Base-by-base conservation (phyloP, 2,797 vertebrate species). In the Adelosebastes latens region DNA sequence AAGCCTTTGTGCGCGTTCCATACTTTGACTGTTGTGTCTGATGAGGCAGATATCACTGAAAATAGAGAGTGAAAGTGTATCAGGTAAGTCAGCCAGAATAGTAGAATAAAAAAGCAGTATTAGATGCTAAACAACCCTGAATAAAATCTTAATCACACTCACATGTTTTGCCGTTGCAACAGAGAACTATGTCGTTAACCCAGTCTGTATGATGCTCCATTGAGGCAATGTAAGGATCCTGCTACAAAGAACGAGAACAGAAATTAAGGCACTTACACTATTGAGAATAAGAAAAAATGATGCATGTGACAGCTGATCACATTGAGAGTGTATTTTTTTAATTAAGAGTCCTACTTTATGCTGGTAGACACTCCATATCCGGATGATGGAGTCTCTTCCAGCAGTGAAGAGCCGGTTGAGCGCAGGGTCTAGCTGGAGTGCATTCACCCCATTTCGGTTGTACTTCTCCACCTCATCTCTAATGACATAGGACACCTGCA, bases 131-230 rank as follows among this genome's bases (percentile, higher is more conserved):
- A 55, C 16, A 52, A n/a, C 1, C 6, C 3, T 18, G 5, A 39
- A 60, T 9, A 6, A 39, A 36, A 64, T 2, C 14, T 25, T 12
- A 0, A 27, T 39, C 29, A 73, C 83, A 93, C 99, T 97, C 91
- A 99, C 99, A 94, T 29, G 99, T 99, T 95, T 99, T 99, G 62
- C 99, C 99, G 92, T 98, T 99, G 93, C 99, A 99, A 85, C 99
- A 99, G 61, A 99, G 97, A n/a, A 99, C 98, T 82, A 99, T 98
- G 90, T 99, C 99, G 80, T 99, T 99, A 78, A 99, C 99, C 99
- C 99, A 99, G 80, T 99, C 99, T 4, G 99, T 99, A 68, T 99
- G 99, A 92, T 99, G 99, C 88, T 99, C 99, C 99, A 99, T 99
- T 25, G 99, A 99, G 39, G 98, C 98, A 90, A 99, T 99, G 64